phyloP scores from a whole-genome alignment of 2,888 invertebrate species.

The Thera britannica region DNA sequence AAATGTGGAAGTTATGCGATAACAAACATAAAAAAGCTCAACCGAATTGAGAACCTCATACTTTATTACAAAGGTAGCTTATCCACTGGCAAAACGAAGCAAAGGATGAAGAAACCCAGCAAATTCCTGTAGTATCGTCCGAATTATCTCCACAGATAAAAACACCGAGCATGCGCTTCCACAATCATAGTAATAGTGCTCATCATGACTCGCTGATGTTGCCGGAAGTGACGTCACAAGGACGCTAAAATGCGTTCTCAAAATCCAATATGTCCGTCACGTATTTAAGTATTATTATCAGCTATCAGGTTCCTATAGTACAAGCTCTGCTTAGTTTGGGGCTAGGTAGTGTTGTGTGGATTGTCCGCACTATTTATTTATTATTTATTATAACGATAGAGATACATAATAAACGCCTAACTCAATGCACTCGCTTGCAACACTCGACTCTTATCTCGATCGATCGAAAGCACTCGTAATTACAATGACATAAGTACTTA shows the following conservation, averaged over 20 bases:
- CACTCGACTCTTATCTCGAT: constrained; percentile 22
- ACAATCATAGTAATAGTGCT: constrained; percentile 53
- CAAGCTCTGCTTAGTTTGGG: no score
- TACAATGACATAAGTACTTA: neutral
- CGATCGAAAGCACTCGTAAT: constrained; percentile 14
- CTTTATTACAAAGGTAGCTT: no score
- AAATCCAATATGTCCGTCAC: neutral
- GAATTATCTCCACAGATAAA: constrained; percentile 25
- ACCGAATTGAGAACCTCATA: no score
- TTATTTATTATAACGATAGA: constrained; percentile 1
- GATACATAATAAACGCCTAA: constrained; percentile 6
- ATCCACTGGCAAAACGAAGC: neutral
- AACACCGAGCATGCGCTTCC: constrained; percentile 41
- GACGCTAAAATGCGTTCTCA: constrained; percentile 34
- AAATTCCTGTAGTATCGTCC: constrained; percentile 7
- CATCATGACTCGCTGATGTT: constrained; percentile 49
- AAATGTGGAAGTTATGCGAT: no score
- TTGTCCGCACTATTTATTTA: neutral
- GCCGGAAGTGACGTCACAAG: constrained; percentile 49
- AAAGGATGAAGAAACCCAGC: neutral
- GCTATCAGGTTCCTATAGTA: no score
- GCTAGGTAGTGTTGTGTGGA: no score
- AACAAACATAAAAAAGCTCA: no score
- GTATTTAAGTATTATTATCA: no score
- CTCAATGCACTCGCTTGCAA: constrained; percentile 6